Evolutionary conservation across 2,888 invertebrate species (phyloP).

Genomic region (Harpalus rubripes): DNA sequence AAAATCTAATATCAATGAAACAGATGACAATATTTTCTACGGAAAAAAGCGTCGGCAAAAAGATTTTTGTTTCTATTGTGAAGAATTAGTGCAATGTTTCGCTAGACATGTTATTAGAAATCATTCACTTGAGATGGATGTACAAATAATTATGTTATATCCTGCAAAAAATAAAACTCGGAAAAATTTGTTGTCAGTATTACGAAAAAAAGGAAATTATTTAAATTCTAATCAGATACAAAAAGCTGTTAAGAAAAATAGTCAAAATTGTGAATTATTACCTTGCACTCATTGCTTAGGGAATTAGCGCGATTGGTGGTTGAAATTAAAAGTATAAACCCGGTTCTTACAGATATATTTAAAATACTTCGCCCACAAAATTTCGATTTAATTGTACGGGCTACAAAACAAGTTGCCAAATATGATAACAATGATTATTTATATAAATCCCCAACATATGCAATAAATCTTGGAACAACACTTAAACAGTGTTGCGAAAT

Average conservation of each 20-base stretch:
- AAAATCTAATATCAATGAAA: not conserved
- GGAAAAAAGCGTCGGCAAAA: not conserved
- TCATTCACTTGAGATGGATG: slow-evolving; percentile 39
- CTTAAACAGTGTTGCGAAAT: slow-evolving; percentile 66
- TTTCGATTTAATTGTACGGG: slow-evolving; percentile 34
- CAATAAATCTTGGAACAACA: slow-evolving; percentile 53
- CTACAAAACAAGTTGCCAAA: slow-evolving; percentile 54
- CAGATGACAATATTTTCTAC: not conserved
- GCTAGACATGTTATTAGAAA: slow-evolving; percentile 46
- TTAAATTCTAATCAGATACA: slow-evolving; percentile 27
- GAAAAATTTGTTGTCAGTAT: slow-evolving; percentile 14
- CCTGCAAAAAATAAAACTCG: slow-evolving; percentile 8
- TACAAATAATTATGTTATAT: slow-evolving; percentile 19
- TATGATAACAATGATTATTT: slow-evolving; percentile 43
- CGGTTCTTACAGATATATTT: slow-evolving; percentile 60
- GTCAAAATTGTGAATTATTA: slow-evolving; percentile 10
- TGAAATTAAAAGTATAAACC: slow-evolving; percentile 65
- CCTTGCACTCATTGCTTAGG: slow-evolving; percentile 65
- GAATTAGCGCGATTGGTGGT: slow-evolving; percentile 67
- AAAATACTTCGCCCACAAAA: slow-evolving; percentile 63
- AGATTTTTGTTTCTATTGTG: slow-evolving; percentile 42
- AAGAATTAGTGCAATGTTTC: slow-evolving; percentile 16
- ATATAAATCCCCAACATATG: slow-evolving; percentile 41
- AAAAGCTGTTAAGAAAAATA: not conserved
- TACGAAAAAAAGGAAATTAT: slow-evolving; percentile 69